Percentiles rank a stretch among this genome's conserved stretches.
Conservation (phyloP, 92 coral and sea anemone genomes). For the Phenganax subtilis region DNA sequence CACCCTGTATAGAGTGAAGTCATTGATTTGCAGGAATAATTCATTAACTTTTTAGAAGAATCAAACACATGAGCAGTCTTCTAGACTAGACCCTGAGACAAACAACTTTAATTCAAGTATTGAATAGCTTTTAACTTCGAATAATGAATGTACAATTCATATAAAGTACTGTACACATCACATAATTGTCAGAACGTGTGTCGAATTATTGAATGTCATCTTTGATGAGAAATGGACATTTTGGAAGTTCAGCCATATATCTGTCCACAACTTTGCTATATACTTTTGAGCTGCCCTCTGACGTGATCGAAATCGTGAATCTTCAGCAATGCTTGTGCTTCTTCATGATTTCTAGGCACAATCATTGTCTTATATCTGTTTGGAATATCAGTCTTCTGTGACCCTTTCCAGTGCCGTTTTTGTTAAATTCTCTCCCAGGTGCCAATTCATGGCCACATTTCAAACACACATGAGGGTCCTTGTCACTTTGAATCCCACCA, state of each 20-base stretch:
- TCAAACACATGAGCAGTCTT: too few relatives aligned
- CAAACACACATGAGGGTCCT: not conserved
- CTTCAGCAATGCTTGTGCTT: not conserved
- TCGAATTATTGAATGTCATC: not conserved
- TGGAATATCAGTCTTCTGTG: not conserved
- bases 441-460: not conserved
- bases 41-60: too few relatives aligned
- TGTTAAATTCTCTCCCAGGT: not conserved
- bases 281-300: conserved; percentile 4
- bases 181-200: not conserved
- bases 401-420: not conserved
- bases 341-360: not conserved
- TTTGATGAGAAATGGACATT: not conserved
- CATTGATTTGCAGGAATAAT: too few relatives aligned
- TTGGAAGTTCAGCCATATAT: not conserved
- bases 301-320: not conserved
- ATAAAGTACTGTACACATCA: too few relatives aligned
- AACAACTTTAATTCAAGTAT: not conserved
- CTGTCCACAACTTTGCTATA: conserved; percentile 19
- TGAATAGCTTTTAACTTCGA: not conserved
- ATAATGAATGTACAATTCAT: not conserved
- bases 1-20: too few relatives aligned
- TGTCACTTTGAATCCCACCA: not conserved
- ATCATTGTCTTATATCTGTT: not conserved
- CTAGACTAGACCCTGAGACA: too few relatives aligned